Percentiles rank a stretch among this genome's conserved stretches.
Evolutionary conservation across 2,888 invertebrate genomes (phyloP).

Genomic region (Thumatha senex): DNA sequence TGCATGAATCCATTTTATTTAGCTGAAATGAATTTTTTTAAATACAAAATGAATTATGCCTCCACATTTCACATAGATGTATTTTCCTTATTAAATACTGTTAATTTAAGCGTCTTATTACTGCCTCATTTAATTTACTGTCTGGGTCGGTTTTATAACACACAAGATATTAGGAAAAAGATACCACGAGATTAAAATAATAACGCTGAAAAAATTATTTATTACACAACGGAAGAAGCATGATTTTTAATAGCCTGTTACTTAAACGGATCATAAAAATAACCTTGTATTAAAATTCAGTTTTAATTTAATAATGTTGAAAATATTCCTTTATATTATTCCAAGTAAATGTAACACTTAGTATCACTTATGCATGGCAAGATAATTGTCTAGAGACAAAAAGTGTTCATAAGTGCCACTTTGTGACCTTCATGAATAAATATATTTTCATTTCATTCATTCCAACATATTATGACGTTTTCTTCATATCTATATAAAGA

Average conservation of each 20-base stretch:
- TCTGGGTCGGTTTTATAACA: background rate
- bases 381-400: no score
- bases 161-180: background rate
- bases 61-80: no score
- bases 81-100: background rate
- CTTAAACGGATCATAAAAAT: conserved; percentile 4
- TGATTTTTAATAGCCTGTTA: conserved; percentile 3
- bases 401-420: no score
- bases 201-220: background rate
- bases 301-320: conserved; percentile 6
- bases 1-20: no score
- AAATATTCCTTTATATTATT: conserved; percentile 4
- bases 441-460: no score
- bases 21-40: no score
- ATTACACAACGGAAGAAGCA: background rate
- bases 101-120: background rate
- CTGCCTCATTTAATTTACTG: background rate
- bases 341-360: no score
- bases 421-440: no score
- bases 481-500: no score
- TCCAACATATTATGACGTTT: no score
- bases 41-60: no score
- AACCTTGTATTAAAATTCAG: background rate
- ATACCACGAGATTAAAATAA: background rate
- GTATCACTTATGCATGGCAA: no score